These are phyloP conservation scores for Nettapus auritus DNA, from an alignment of 2,113 vertebrate genomes.

Conservation along the genomic window DNA sequence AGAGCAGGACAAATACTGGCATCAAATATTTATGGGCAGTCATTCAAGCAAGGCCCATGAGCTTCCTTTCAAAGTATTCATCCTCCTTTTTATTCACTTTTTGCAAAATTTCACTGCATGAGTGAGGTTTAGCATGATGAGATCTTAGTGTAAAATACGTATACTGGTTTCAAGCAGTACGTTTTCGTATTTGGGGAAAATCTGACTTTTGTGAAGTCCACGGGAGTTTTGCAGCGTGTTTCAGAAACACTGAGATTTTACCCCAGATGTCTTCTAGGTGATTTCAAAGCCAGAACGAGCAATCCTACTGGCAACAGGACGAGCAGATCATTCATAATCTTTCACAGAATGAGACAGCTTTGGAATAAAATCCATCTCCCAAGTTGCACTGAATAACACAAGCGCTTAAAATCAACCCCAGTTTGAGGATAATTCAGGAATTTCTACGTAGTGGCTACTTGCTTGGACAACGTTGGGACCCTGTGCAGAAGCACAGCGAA, in stretches of 20 bases:
- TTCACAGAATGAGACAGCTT: conserved; percentile 4
- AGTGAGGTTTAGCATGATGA: background rate
- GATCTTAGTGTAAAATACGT: background rate
- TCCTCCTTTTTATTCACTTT: conserved; percentile 24
- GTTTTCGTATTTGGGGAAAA: background rate
- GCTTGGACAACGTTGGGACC: background rate
- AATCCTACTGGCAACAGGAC: conserved; percentile 1
- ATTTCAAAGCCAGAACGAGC: conserved; percentile 16
- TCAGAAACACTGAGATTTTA: background rate
- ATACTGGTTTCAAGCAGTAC: background rate
- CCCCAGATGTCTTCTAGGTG: background rate
- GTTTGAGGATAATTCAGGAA: background rate
- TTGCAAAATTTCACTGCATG: background rate
- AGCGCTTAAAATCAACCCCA: background rate
- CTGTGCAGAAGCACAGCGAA: background rate
- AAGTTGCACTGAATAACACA: background rate
- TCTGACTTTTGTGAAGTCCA: background rate
- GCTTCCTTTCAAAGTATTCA: conserved; percentile 30
- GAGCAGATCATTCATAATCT: conserved; percentile 11
- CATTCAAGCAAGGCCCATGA: conserved; percentile 44
- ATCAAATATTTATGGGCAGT: conserved; percentile 62
- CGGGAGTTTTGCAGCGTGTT: background rate
- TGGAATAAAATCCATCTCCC: conserved; percentile 4
- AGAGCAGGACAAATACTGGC: conserved; percentile 47
- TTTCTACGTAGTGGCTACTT: background rate